Base-by-base conservation (phyloP, 1,140 invertebrate species). In the Drosophila nebulosa region DNA sequence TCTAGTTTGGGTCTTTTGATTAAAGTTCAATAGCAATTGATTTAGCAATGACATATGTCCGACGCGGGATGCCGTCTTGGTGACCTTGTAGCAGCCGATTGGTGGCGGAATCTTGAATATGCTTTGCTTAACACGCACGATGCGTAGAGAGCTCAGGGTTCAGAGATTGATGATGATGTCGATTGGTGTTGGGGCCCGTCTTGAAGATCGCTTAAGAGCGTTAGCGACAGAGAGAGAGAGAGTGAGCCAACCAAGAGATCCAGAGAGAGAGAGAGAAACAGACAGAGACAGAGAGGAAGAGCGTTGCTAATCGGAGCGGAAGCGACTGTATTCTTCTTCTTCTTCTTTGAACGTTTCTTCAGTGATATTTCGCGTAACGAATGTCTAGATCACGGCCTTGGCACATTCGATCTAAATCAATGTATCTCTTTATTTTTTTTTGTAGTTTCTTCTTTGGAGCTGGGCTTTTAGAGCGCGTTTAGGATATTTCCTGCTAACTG, bases 11-110 rank as follows among this genome's bases (percentile, higher is more conserved):
- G 74, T 63, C 69, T 91, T 91, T 65, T 86, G 83, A 69, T 91
- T 90, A 75, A 91, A 86, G 69, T 90, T 90, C 58, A 86, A 69
- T 53, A 86, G 68, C 59, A 91, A 61, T 64, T 90, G 85, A 57
- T 64, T 90, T 91, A 84, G 58, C 65, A 91, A 70, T 91, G 90
- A 90, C 90, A 91, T 91, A 91, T 76, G 74, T 78, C 74, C 84
- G 83, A 61, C 79, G 64, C 66, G 71, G 69, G 66, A 72, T 78
- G 90, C 90, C 90, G 90, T 91, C 75, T 89, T 91, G 90, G 69
- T 69, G 78, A 64, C 65, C 24, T 69, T 62, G 70, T 62, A 79
- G 71, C 69, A 71, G 71, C 69, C 69, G 72, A 77, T 60, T 78
- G 60, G 81, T 55, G 77, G 80, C 74, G 90, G 59, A 90, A 90